Percentiles rank a stretch among this genome's conserved stretches.
Evolutionary conservation across 1,140 invertebrate species (phyloP).

Genomic region (Chymomyza costata): DNA sequence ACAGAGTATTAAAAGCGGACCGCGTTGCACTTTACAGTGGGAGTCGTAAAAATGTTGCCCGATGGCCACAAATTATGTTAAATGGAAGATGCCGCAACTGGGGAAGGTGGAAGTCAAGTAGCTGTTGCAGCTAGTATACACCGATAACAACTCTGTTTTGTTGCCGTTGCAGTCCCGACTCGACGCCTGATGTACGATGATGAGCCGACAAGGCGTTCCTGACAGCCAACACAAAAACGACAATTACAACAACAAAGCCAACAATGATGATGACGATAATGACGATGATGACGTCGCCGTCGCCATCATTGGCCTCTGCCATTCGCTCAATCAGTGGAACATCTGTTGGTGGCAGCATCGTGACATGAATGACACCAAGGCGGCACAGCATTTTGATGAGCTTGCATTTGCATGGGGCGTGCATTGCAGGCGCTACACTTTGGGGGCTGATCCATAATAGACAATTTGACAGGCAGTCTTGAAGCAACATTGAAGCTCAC

Average conservation of each 20-base stretch:
- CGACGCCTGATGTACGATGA: slow-evolving; percentile 18
- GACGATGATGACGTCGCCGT: slow-evolving; percentile 11
- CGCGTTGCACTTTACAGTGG: slow-evolving; percentile 46
- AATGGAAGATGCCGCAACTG: slow-evolving; percentile 36
- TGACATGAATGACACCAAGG: slow-evolving; percentile 47
- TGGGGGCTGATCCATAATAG: too few species aligned
- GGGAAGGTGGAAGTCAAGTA: slow-evolving; percentile 55
- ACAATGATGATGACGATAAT: slow-evolving; percentile 1
- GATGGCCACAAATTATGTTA: slow-evolving; percentile 62
- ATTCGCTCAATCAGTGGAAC: slow-evolving; percentile 61
- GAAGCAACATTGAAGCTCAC: too few species aligned
- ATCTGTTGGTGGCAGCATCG: slow-evolving; percentile 51
- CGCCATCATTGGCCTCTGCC: too few species aligned
- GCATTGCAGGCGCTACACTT: too few species aligned
- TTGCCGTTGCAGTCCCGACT: background rate
- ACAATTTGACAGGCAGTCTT: too few species aligned
- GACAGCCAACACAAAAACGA: slow-evolving; percentile 36
- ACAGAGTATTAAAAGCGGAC: too few species aligned
- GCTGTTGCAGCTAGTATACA: slow-evolving; percentile 17
- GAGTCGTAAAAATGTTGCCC: slow-evolving; percentile 59
- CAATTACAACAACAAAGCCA: background rate
- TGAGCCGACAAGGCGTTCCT: slow-evolving; percentile 49
- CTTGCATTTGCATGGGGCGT: slow-evolving; percentile 38
- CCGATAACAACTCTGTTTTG: background rate
- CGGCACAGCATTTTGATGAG: slow-evolving; percentile 30